These are phyloP conservation scores for Hydropsyche betteni DNA, from an alignment of 2,888 invertebrate genomes.

Conservation along the genomic window DNA sequence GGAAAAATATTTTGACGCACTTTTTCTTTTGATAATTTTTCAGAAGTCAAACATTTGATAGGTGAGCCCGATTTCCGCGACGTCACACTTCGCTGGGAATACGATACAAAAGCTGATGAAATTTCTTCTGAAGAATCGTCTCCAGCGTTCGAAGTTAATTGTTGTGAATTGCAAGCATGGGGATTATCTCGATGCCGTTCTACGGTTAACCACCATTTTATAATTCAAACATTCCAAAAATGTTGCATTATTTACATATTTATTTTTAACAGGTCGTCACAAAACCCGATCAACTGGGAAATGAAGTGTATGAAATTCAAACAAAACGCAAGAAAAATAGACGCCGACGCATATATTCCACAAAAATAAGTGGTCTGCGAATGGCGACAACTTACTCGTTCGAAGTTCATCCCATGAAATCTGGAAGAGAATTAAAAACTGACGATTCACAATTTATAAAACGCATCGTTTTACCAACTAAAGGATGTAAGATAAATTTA, in stretches of 20 bases:
- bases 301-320: constrained; percentile 44
- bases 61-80: constrained; percentile 75
- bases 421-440: constrained; percentile 57
- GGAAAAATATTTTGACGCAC: no score
- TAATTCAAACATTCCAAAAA: not conserved
- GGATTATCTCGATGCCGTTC: constrained; percentile 79
- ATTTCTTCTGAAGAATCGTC: constrained; percentile 56
- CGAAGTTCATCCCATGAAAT: constrained; percentile 72
- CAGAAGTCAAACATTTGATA: constrained; percentile 70
- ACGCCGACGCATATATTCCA: constrained; percentile 63
- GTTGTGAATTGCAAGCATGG: constrained; percentile 83
- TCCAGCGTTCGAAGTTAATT: constrained; percentile 74
- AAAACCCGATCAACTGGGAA: constrained; percentile 52
- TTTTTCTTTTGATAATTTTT: constrained; percentile 53
- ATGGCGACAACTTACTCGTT: constrained; percentile 87
- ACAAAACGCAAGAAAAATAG: constrained; percentile 5
- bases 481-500: constrained; percentile 76
- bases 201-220: constrained; percentile 59
- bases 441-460: constrained; percentile 67
- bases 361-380: constrained; percentile 74
- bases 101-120: constrained; percentile 59
- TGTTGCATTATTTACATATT: not conserved
- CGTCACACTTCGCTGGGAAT: constrained; percentile 72
- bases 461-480: constrained; percentile 79
- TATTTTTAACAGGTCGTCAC: constrained; percentile 54